These are phyloP conservation scores for Cerastis rubricosa DNA, from an alignment of 2,888 invertebrate species.

Conservation along the genomic window DNA sequence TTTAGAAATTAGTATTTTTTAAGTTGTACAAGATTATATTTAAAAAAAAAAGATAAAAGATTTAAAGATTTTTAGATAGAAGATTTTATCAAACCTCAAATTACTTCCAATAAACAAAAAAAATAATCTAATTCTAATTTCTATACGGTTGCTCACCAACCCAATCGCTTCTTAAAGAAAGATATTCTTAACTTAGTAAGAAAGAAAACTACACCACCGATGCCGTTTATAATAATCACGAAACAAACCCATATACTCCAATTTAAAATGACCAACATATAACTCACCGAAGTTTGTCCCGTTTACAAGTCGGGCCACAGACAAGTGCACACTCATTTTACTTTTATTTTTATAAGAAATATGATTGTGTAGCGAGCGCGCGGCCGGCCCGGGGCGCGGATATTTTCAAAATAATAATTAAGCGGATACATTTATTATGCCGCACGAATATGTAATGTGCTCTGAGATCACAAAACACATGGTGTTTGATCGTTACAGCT, in stretches of 20 bases:
- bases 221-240: not conserved
- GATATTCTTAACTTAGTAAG: not conserved
- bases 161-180: not conserved
- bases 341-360: conserved; percentile 69
- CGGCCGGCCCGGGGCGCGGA: conserved; percentile 85
- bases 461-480: conserved; percentile 75
- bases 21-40: too few species aligned
- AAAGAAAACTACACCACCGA: not conserved
- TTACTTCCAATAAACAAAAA: too few species aligned
- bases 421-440: conserved; percentile 90
- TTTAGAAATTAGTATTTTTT: too few species aligned
- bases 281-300: conserved; percentile 59
- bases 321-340: conserved; percentile 62
- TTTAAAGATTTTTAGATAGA: too few species aligned
- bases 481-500: conserved; percentile 68
- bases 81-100: too few species aligned
- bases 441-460: conserved; percentile 84
- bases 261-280: conserved; percentile 37
- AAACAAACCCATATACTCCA: conserved; percentile 42
- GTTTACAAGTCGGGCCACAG: conserved; percentile 56
- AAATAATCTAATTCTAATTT: too few species aligned
- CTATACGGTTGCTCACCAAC: not conserved
- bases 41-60: too few species aligned
- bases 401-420: conserved; percentile 91
- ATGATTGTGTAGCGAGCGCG: conserved; percentile 66